These are phyloP conservation scores for Siphlonurus alternatus DNA, from an alignment of 2,888 invertebrate species.

Conservation along the genomic window DNA sequence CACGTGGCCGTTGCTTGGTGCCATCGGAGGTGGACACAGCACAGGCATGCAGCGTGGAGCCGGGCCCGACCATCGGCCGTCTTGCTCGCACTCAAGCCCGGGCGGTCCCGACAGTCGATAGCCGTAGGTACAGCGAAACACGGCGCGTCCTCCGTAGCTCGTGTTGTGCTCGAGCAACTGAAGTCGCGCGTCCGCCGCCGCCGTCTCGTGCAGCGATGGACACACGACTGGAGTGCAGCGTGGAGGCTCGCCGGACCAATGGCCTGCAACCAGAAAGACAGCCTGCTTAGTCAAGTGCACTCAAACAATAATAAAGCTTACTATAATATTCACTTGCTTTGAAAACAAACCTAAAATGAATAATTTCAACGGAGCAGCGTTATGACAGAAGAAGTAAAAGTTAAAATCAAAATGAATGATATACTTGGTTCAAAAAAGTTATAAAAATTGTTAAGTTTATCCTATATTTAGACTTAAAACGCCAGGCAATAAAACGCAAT, in stretches of 20 bases:
- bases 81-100: slow-evolving; percentile 60
- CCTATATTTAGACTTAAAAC: too few relatives aligned
- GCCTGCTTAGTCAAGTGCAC: too few relatives aligned
- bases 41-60: slow-evolving; percentile 61
- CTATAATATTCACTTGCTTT: neutral
- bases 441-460: too few relatives aligned
- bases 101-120: slow-evolving; percentile 59
- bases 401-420: too few relatives aligned
- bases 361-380: too few relatives aligned
- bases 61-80: slow-evolving; percentile 63
- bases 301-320: too few relatives aligned
- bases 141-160: slow-evolving; percentile 60
- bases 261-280: slow-evolving; percentile 31
- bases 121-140: slow-evolving; percentile 73
- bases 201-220: slow-evolving; percentile 42
- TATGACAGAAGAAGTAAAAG: too few relatives aligned
- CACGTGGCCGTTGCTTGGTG: slow-evolving; percentile 53
- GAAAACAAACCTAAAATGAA: neutral
- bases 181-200: slow-evolving; percentile 51
- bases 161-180: slow-evolving; percentile 63
- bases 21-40: slow-evolving; percentile 55
- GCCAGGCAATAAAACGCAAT: too few relatives aligned
- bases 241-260: slow-evolving; percentile 61
- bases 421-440: too few relatives aligned
- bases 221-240: slow-evolving; percentile 63